Evolutionary conservation across 1,140 invertebrate genomes (phyloP).

Genomic region (Drosophila bocqueti): DNA sequence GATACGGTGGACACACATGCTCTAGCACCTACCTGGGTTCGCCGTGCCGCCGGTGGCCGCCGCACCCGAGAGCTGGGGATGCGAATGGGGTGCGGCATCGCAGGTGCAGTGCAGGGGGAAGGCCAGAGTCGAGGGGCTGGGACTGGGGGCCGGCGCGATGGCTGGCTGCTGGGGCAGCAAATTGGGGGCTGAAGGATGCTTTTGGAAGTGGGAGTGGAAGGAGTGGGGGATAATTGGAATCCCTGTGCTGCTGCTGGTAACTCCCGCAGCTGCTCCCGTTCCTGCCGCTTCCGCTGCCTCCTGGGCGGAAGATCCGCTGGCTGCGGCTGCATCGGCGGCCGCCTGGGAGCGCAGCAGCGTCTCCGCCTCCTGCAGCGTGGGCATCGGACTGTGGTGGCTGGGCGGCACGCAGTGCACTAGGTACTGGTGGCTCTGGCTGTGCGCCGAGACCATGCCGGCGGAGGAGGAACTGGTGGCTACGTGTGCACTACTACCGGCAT

Average conservation of each 20-base stretch:
- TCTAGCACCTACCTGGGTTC: slow-evolving; percentile 85
- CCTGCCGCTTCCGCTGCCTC: slow-evolving; percentile 17
- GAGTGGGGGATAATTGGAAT: slow-evolving; percentile 44
- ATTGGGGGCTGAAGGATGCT: slow-evolving; percentile 82
- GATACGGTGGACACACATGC: slow-evolving; percentile 70
- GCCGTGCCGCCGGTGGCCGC: slow-evolving; percentile 58
- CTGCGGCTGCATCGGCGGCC: slow-evolving; percentile 42
- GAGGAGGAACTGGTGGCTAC: slow-evolving; percentile 60
- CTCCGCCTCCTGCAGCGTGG: slow-evolving; percentile 79
- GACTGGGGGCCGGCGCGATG: slow-evolving; percentile 71
- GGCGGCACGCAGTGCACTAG: slow-evolving; percentile 83
- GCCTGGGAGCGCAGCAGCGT: slow-evolving; percentile 64
- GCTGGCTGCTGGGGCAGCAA: slow-evolving; percentile 71
- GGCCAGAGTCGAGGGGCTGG: slow-evolving; percentile 83
- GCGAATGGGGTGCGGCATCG: slow-evolving; percentile 67
- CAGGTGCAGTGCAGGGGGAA: slow-evolving; percentile 83
- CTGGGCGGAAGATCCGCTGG: slow-evolving; percentile 13
- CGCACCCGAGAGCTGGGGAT: slow-evolving; percentile 49
- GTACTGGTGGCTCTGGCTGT: slow-evolving; percentile 84
- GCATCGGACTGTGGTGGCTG: slow-evolving; percentile 83
- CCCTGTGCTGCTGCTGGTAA: slow-evolving; percentile 24
- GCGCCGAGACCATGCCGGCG: slow-evolving; percentile 70
- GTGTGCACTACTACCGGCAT: slow-evolving; percentile 76
- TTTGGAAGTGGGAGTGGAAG: slow-evolving; percentile 82
- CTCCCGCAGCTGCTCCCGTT: slow-evolving; percentile 22